phyloP scores from a whole-genome alignment of 2,113 vertebrate genomes.

The Petrocephalus microphthalmus region DNA sequence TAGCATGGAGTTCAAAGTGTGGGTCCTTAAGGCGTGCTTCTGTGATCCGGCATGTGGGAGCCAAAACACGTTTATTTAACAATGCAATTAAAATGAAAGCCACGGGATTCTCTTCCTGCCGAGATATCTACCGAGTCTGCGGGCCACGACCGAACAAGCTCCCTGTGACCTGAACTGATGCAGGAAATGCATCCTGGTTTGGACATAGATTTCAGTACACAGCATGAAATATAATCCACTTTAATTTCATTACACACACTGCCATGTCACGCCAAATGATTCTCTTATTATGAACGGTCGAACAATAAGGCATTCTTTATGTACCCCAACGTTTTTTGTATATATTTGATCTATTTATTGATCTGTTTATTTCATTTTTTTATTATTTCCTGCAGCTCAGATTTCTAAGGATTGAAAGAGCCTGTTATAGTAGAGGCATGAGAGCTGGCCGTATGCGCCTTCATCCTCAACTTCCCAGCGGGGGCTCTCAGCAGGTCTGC shows the following conservation, averaged over 20 bases:
- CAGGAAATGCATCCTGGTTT: neutral
- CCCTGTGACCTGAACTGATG: neutral
- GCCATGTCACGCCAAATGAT: neutral
- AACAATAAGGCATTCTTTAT: neutral
- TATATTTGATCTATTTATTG: slow-evolving; percentile 14
- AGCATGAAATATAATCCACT: neutral
- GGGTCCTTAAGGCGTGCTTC: neutral
- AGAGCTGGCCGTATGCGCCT: neutral
- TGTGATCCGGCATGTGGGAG: neutral
- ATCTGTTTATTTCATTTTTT: slow-evolving; percentile 12
- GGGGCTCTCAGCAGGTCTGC: neutral
- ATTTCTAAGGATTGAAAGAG: slow-evolving; percentile 9
- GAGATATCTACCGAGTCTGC: neutral
- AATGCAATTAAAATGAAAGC: neutral
- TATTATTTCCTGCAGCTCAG: slow-evolving; percentile 12
- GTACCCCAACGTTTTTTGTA: neutral
- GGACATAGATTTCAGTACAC: neutral
- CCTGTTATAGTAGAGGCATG: slow-evolving; percentile 2
- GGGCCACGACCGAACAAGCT: neutral
- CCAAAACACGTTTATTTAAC: neutral
- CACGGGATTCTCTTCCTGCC: neutral
- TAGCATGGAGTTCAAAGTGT: neutral
- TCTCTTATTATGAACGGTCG: neutral
- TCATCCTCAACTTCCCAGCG: neutral
- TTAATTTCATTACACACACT: slow-evolving; percentile 5